phyloP scores from a whole-genome alignment of 2,888 invertebrate genomes.

The Heliconius sara region DNA sequence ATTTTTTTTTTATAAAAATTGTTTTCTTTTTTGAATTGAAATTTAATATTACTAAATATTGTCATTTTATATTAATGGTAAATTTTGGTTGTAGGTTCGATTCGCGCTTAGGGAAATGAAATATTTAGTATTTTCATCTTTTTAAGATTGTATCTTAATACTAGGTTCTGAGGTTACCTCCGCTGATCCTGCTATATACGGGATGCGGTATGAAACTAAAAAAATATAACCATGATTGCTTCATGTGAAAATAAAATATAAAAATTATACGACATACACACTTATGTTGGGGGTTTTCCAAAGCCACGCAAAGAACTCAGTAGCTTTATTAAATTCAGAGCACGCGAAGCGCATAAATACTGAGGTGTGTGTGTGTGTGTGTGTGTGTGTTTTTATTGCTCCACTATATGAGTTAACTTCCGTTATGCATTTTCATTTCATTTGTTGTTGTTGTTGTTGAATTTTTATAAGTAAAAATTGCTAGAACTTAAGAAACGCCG shows the following conservation, averaged over 20 bases:
- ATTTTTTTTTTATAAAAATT: neutral
- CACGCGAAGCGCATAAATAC: conserved; percentile 18
- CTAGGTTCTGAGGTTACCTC: too few species aligned
- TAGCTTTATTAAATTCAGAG: conserved; percentile 22
- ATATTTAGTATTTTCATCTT: too few species aligned
- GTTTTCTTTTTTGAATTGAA: neutral
- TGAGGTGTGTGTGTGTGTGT: neutral
- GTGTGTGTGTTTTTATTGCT: conserved; percentile 6
- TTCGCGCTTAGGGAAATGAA: too few species aligned
- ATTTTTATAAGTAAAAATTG: too few species aligned
- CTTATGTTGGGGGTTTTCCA: conserved; percentile 23
- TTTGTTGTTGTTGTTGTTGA: neutral
- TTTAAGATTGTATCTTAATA: too few species aligned
- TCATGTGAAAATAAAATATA: conserved; percentile 13
- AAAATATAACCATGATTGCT: neutral
- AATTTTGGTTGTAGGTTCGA: too few species aligned
- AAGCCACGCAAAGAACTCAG: conserved; percentile 25
- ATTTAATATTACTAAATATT: neutral
- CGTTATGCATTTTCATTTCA: neutral
- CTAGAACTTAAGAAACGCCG: too few species aligned
- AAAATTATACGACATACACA: conserved; percentile 18
- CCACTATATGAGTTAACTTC: conserved; percentile 5
- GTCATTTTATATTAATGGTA: too few species aligned
- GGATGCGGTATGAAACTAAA: neutral
- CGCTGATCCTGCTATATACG: neutral